Evolutionary conservation across 2,113 vertebrate species (phyloP).

Genomic region (Myotis davidii): DNA sequence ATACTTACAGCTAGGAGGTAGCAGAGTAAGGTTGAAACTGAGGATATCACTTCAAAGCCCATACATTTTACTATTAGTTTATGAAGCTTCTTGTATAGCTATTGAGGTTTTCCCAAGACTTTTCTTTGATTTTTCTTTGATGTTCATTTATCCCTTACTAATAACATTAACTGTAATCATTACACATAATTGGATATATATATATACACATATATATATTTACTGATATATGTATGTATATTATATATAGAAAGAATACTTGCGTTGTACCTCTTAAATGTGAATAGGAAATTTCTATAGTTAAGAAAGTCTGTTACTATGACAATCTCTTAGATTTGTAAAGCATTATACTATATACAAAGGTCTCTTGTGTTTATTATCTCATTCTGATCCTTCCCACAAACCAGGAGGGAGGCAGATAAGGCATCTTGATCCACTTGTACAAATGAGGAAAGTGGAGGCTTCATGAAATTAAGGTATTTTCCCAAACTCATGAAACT

Average conservation of each 20-base stretch:
- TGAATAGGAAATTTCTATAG: neutral
- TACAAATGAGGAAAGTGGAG: neutral
- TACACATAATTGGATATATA: neutral
- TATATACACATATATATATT: neutral
- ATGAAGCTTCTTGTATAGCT: neutral
- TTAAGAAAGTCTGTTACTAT: neutral
- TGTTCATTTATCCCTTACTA: neutral
- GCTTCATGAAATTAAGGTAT: neutral
- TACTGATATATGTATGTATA: too few species aligned
- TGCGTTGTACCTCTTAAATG: neutral
- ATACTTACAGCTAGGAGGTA: neutral
- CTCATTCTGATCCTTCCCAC: neutral
- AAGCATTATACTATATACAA: neutral
- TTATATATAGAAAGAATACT: neutral
- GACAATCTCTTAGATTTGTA: neutral
- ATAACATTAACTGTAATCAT: neutral
- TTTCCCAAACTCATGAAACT: neutral
- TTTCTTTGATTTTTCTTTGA: neutral
- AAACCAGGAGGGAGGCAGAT: neutral
- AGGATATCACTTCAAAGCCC: slow-evolving; percentile 8
- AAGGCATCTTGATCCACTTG: neutral
- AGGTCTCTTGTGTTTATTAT: neutral
- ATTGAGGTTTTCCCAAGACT: neutral
- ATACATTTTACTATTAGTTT: neutral
- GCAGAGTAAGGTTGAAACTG: neutral